phyloP scores from a whole-genome alignment of 2,113 vertebrate genomes.

The Prietella phreatophila region DNA sequence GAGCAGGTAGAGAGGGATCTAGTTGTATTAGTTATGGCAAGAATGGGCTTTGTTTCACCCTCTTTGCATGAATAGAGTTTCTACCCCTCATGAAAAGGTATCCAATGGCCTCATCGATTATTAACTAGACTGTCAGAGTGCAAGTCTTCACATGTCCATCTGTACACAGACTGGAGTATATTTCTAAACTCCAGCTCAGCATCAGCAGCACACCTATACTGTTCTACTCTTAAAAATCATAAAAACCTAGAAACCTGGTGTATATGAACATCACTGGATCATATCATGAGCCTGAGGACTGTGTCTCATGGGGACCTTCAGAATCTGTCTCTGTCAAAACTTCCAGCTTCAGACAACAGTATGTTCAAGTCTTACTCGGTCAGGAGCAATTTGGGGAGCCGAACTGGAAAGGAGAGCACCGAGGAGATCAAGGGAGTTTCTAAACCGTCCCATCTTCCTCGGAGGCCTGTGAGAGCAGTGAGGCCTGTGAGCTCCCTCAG shows the following conservation, averaged over 20 bases:
- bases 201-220: background rate
- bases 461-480: constrained; percentile 63
- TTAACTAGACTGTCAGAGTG: constrained; percentile 52
- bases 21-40: constrained; percentile 29
- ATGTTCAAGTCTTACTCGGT: constrained; percentile 63
- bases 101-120: constrained; percentile 68
- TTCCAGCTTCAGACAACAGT: constrained; percentile 51
- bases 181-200: constrained; percentile 3
- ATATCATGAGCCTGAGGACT: constrained; percentile 66
- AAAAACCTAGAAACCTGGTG: background rate
- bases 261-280: background rate
- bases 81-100: constrained; percentile 32
- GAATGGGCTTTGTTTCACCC: constrained; percentile 16
- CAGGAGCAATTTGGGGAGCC: constrained; percentile 63
- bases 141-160: constrained; percentile 41
- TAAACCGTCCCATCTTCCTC: constrained; percentile 11
- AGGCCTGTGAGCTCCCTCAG: constrained; percentile 65
- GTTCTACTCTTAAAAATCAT: background rate
- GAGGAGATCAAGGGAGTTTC: constrained; percentile 57
- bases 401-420: constrained; percentile 35
- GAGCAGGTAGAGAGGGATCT: background rate
- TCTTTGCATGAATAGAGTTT: constrained; percentile 34
- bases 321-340: constrained; percentile 42
- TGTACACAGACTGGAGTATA: constrained; percentile 12
- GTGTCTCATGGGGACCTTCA: constrained; percentile 71